Percentiles rank a stretch among this genome's conserved stretches.
Conservation (phyloP, 2,888 invertebrate species). For the Erynnis tages region DNA sequence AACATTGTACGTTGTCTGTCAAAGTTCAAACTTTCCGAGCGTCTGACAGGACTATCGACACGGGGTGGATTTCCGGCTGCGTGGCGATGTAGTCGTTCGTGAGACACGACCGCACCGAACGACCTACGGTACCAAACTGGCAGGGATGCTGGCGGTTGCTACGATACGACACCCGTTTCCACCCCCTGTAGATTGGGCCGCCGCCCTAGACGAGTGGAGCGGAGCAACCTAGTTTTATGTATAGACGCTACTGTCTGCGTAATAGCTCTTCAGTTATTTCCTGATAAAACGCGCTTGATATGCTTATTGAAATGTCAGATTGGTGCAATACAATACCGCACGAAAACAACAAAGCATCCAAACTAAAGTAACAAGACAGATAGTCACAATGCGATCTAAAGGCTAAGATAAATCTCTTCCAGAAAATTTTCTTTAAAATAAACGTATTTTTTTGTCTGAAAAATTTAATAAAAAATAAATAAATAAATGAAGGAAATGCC, state of each 20-base stretch:
- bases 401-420: too few relatives aligned
- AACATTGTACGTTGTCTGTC: constrained; percentile 52
- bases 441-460: too few relatives aligned
- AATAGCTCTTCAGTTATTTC: constrained; percentile 76
- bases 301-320: constrained; percentile 26
- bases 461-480: too few relatives aligned
- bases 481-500: too few relatives aligned
- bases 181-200: constrained; percentile 57
- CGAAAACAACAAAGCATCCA: too few relatives aligned
- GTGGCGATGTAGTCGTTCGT: constrained; percentile 12
- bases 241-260: constrained; percentile 71
- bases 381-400: too few relatives aligned
- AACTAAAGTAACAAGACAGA: too few relatives aligned
- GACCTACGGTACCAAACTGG: constrained; percentile 62
- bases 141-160: constrained; percentile 79
- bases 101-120: constrained; percentile 54
- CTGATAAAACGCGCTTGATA: constrained; percentile 68
- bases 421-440: too few relatives aligned
- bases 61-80: constrained; percentile 22
- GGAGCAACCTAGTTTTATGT: constrained; percentile 75
- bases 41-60: too few relatives aligned
- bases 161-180: constrained; percentile 69
- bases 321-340: neutral
- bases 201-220: constrained; percentile 68
- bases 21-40: constrained; percentile 26